Percentiles rank a stretch among this genome's conserved stretches.
Conservation (phyloP, 1,140 invertebrate species). For the Bombus turneri region DNA sequence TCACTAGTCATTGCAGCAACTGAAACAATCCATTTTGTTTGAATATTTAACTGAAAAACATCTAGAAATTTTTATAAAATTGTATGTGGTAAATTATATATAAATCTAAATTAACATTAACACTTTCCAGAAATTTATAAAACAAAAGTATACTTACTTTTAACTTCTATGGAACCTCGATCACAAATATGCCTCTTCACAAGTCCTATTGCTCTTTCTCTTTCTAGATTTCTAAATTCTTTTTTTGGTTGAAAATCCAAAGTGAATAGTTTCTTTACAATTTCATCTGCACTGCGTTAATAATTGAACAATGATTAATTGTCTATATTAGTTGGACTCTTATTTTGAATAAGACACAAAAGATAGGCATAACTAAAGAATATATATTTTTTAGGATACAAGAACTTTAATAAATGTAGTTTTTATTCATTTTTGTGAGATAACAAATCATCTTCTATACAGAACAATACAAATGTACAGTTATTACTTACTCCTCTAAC, state of each 20-base stretch:
- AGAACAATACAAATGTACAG: background rate
- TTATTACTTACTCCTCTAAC: slow-evolving; percentile 81
- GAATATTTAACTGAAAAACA: background rate
- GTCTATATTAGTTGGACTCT: background rate
- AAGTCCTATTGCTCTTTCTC: slow-evolving; percentile 78
- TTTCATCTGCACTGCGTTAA: slow-evolving; percentile 81
- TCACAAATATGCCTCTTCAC: slow-evolving; percentile 85
- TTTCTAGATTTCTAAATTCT: slow-evolving; percentile 74
- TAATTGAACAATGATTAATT: slow-evolving; percentile 1
- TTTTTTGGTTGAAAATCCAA: slow-evolving; percentile 82
- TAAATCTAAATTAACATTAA: background rate
- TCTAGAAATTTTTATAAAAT: background rate
- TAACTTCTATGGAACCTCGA: slow-evolving; percentile 83
- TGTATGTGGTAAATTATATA: background rate
- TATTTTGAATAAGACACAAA: background rate
- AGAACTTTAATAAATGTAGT: background rate
- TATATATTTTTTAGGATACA: background rate
- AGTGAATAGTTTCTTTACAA: slow-evolving; percentile 84
- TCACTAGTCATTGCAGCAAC: slow-evolving; percentile 83
- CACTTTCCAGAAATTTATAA: background rate
- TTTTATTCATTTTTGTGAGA: background rate
- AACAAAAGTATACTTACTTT: slow-evolving; percentile 77
- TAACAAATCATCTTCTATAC: background rate
- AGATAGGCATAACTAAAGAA: background rate
- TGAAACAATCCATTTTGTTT: slow-evolving; percentile 70